Base-by-base conservation (phyloP, 2,888 invertebrate species). In the Drosophila melanosoma region DNA sequence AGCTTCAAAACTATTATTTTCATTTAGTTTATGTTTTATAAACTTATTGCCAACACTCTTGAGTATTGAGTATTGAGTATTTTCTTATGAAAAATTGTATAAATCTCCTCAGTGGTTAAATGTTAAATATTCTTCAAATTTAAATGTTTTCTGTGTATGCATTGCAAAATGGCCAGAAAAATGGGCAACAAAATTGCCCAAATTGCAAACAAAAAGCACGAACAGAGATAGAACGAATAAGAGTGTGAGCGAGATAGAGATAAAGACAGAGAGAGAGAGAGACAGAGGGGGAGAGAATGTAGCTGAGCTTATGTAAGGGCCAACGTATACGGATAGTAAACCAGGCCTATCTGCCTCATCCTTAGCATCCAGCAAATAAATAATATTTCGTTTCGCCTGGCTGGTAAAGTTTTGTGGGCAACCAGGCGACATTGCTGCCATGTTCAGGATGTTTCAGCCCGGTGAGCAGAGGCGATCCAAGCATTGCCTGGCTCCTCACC, bases 351-450 rank as follows among this genome's bases (percentile, higher is more conserved):
- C 53, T 26, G 36, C 36, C 17, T 26, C 56, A 36, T n/a, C 42
- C 45, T 29, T 20, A 20, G 36, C 29, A 29, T 29, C 58, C 35
- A 59, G 74, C 74, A 84, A 76, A 83, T 83, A 83, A 83, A 83
- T 83, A 84, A 83, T 83, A 87, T 83, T 86, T 79, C 67, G 69
- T 49, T 61, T 65, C 67, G 73, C 53, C n/a, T 59, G 58, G 67
- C 53, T 68, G 65, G 42, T 33, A 66, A 74, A 68, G 52, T 32
- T 76, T 68, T 74, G 64, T 83, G 71, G 69, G 56, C 86, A 76
- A 32, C 62, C 52, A 64, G 70, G 66, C 69, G 77, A 80, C 81
- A 74, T 62, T 62, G 66, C 72, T 45, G 69, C 60, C 75, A 66
- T 70, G 56, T 65, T 52, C 59, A 57, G 56, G 51, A 70, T 74